phyloP scores from a whole-genome alignment of 2,888 invertebrate genomes.

The Laothoe populi region DNA sequence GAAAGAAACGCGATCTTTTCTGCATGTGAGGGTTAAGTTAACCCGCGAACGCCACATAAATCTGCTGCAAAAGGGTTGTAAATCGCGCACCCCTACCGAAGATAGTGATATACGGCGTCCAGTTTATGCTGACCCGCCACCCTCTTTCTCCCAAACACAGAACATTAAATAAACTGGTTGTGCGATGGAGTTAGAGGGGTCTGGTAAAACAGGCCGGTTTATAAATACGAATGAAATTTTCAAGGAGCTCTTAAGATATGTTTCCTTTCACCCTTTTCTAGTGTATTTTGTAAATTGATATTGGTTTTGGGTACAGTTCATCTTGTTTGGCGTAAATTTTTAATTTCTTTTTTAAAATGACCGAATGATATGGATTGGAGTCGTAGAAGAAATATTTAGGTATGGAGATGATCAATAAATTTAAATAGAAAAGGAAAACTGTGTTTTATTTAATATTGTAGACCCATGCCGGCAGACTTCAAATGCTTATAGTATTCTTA shows the following conservation, averaged over 20 bases:
- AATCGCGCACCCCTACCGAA: constrained; percentile 71
- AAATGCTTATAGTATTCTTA: no score
- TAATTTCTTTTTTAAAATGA: constrained; percentile 46
- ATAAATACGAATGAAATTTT: constrained; percentile 78
- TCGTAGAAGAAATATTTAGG: neutral
- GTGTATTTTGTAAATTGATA: constrained; percentile 76
- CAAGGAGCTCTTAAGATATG: constrained; percentile 67
- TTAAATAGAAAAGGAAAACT: no score
- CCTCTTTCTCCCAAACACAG: constrained; percentile 21
- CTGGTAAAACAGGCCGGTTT: constrained; percentile 53
- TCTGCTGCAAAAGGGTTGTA: constrained; percentile 81
- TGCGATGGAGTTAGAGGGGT: constrained; percentile 43
- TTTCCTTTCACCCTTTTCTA: constrained; percentile 66
- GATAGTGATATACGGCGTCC: constrained; percentile 65
- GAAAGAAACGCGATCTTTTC: constrained; percentile 79
- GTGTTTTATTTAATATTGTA: no score
- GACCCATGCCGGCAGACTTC: no score
- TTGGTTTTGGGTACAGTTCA: constrained; percentile 61
- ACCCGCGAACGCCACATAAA: constrained; percentile 71
- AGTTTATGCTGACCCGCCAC: constrained; percentile 47
- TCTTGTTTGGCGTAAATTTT: constrained; percentile 59
- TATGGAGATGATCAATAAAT: neutral
- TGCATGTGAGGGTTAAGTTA: constrained; percentile 71
- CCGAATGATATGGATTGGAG: constrained; percentile 27
- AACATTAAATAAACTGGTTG: constrained; percentile 14